Evolutionary conservation across 2,797 vertebrate genomes (phyloP).

Genomic region (Champsocephalus esox): DNA sequence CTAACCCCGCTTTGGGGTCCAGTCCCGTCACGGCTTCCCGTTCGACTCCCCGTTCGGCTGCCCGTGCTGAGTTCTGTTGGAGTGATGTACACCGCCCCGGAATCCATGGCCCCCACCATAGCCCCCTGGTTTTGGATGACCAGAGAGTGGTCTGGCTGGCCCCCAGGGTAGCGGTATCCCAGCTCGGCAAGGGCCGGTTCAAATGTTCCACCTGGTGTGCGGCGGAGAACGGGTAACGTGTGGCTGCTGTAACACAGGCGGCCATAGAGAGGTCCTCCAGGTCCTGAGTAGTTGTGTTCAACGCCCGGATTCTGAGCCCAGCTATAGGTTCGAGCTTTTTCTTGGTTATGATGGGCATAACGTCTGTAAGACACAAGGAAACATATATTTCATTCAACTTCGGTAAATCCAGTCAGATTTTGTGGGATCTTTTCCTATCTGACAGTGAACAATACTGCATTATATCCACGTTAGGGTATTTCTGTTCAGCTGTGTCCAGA

Average conservation of each 20-base stretch:
- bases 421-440: not conserved
- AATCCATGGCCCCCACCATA: conserved; percentile 82
- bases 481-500: not conserved
- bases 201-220: conserved; percentile 75
- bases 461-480: not conserved
- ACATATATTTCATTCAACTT: not conserved
- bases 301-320: conserved; percentile 82
- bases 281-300: conserved; percentile 77
- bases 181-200: conserved; percentile 81
- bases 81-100: conserved; percentile 83
- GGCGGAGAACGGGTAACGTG: conserved; percentile 85
- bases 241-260: conserved; percentile 88
- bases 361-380: conserved; percentile 74
- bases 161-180: conserved; percentile 78
- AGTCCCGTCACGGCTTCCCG: conserved; percentile 80
- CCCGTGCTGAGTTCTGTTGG: conserved; percentile 79
- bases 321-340: conserved; percentile 81
- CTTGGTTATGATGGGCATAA: conserved; percentile 79
- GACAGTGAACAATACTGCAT: not conserved
- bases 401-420: not conserved
- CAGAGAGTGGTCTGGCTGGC: conserved; percentile 84
- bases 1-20: conserved; percentile 76
- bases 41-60: conserved; percentile 81
- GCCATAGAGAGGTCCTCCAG: conserved; percentile 82
- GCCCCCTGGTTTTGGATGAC: conserved; percentile 88